Conservation (phyloP, 2,888 invertebrate species). For the Meiosimyza decipiens region DNA sequence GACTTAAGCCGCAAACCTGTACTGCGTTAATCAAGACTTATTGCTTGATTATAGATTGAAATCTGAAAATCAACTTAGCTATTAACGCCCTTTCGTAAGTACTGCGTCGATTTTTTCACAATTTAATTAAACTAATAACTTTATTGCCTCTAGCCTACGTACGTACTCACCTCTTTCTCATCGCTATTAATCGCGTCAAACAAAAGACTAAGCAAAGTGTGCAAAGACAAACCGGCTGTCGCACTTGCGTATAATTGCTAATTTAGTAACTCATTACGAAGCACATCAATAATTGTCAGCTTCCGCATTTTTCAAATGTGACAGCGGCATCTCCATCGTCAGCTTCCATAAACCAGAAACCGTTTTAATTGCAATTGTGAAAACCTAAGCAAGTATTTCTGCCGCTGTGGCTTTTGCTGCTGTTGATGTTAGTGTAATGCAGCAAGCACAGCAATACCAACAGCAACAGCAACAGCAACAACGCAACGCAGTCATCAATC, state of each 20-base stretch:
- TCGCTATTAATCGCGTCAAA: not conserved
- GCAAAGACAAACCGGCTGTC: too few species aligned
- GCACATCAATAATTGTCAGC: constrained; percentile 23
- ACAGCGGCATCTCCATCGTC: not conserved
- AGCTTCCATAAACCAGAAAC: not conserved
- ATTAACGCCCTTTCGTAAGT: not conserved
- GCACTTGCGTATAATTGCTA: not conserved
- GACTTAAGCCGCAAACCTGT: constrained; percentile 3
- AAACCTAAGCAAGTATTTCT: not conserved
- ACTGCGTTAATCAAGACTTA: constrained; percentile 20
- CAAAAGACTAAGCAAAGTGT: too few species aligned
- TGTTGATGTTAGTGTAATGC: not conserved
- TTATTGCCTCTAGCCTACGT: not conserved
- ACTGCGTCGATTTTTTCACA: not conserved
- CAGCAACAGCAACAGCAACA: not conserved
- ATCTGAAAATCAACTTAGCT: not conserved
- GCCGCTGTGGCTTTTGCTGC: not conserved
- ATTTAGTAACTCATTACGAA: constrained; percentile 26
- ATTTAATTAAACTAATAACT: constrained; percentile 9
- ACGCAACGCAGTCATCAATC: constrained; percentile 18
- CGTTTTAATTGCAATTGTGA: constrained; percentile 1
- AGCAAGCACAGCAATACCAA: too few species aligned
- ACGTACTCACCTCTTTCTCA: not conserved
- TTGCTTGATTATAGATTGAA: constrained; percentile 34
- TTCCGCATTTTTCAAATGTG: constrained; percentile 26